A percentile compares a stretch with the other conserved stretches of the same genome.
Conservation (phyloP, 2,113 vertebrate genomes). For the Leptosomus discolor region DNA sequence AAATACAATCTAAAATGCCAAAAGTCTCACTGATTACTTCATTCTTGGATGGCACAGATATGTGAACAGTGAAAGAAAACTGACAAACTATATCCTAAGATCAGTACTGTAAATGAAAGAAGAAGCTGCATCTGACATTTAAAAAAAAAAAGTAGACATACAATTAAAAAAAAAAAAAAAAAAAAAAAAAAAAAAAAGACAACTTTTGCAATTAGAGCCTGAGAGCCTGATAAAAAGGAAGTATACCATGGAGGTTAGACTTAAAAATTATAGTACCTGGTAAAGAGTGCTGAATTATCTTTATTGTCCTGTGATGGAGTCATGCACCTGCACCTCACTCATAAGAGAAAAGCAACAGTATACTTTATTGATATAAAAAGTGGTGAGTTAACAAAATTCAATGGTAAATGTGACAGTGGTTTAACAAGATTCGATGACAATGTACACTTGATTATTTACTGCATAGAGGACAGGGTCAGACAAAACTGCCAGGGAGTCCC, state of each 20-base stretch:
- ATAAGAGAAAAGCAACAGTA: no score
- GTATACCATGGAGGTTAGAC: not conserved
- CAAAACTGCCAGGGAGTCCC: no score
- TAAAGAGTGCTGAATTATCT: not conserved
- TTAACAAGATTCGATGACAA: no score
- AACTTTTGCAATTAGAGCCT: not conserved
- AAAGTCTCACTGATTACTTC: not conserved
- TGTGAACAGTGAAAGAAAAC: not conserved
- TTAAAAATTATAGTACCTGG: not conserved
- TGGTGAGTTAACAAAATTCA: no score
- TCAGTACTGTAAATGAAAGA: not conserved
- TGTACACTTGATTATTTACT: no score
- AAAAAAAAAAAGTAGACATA: rapidly evolving
- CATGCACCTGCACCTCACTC: no score
- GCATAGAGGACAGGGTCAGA: no score
- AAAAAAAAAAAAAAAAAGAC: no score
- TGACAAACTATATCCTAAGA: not conserved
- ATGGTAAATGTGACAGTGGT: no score
- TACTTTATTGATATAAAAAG: no score
- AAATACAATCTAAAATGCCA: not conserved
- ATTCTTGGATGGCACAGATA: not conserved
- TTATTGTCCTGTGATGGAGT: not conserved
- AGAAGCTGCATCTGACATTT: not conserved
- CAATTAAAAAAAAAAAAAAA: no score
- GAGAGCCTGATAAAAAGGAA: not conserved